Base-by-base conservation (phyloP, 2,113 vertebrate species). In the Scomber scombrus region DNA sequence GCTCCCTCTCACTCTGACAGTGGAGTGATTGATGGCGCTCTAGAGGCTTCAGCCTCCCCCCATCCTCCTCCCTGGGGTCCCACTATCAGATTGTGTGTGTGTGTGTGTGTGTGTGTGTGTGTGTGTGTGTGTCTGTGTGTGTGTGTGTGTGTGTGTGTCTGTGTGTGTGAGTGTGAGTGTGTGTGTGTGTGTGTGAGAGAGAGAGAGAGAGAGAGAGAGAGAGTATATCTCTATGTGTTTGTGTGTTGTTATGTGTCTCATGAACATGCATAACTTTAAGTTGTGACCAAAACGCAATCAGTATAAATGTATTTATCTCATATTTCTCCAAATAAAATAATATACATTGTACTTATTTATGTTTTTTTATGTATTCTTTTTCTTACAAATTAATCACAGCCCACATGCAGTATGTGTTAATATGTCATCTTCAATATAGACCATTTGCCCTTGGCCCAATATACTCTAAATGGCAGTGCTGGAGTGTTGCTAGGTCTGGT, bases 21-120 rank as follows among this genome's bases (percentile, higher is more conserved):
- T 81, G 79, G 76, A 83, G 91, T 94, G 92, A 94, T 94, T 94
- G 92, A 94, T 94, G 93, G 92, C 46, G 49, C 93, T 94, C 91
- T 72, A 60, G 91, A 92, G 92, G 91, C 88, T 83, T 70, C 81
- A 80, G 78, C 84, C 82, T 82, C 86, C 88, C 52, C 91, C 92
- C 83, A 78, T 89, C 85, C 87, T 87, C 82, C 87, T 92, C 90
- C 88, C 90, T 55, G 29, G 91, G 84, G 93, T 88, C 88, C 71
- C 79, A 61, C 90, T 87, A 92, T 91, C 83, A 89, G 51, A 85
- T 80, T 79, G 65, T 77, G 56, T 73, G 62, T 52, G 58, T 78
- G 34, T 80, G 34, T 77, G 11, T 60, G 26, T 45, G 19, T 77
- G 15, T 84, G n/a, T 81, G n/a, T 71, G 10, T 80, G 18, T 80